Percentiles rank a stretch among this genome's conserved stretches.
These are phyloP conservation scores for Bradysia coprophila DNA, from an alignment of 1,140 invertebrate genomes.

Conservation along the genomic window DNA sequence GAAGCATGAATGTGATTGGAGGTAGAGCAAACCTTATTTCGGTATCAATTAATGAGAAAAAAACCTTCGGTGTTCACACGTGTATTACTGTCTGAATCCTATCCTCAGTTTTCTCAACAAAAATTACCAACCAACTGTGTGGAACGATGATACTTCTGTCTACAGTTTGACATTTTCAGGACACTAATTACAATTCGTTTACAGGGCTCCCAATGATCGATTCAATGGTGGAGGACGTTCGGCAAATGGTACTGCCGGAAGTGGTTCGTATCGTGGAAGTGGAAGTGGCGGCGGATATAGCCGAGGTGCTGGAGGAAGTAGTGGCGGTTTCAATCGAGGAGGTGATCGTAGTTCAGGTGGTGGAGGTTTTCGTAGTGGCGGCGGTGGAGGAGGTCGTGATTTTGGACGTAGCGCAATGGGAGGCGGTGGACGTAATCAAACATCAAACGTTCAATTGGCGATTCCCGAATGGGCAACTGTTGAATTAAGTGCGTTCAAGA, in stretches of 20 bases:
- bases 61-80: background rate
- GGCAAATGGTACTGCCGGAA: background rate
- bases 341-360: too few species aligned
- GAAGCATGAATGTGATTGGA: background rate
- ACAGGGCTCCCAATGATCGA: background rate
- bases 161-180: too few species aligned
- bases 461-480: constrained; percentile 50
- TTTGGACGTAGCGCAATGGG: background rate
- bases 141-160: too few species aligned
- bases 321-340: background rate
- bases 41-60: background rate
- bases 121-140: background rate
- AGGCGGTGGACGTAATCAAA: background rate
- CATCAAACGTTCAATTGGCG: background rate
- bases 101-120: background rate
- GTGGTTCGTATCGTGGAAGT: background rate
- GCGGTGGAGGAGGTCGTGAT: background rate
- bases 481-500: constrained; percentile 74
- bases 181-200: too few species aligned
- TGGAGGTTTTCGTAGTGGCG: background rate
- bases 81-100: background rate
- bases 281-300: background rate
- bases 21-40: background rate
- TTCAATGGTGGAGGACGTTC: background rate
- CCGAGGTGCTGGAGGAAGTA: background rate